Conservation (phyloP, 2,888 invertebrate genomes). For the Agrilus mali region DNA sequence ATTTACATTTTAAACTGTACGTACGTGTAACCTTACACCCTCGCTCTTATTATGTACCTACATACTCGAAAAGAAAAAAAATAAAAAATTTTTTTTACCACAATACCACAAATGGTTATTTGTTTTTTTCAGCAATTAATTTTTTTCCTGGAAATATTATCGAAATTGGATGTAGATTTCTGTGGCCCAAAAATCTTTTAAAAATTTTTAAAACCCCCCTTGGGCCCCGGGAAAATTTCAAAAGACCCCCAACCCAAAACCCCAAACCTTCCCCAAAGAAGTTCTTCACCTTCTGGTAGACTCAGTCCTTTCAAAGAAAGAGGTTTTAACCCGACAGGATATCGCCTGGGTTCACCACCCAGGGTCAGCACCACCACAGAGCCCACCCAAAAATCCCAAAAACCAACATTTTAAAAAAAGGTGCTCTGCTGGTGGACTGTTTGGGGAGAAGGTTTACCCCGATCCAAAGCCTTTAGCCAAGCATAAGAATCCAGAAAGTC, state of each 20-base stretch:
- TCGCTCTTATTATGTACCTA: too few relatives aligned
- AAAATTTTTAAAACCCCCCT: too few relatives aligned
- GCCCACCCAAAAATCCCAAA: slow-evolving; percentile 17
- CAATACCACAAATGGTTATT: too few relatives aligned
- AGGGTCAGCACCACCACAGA: slow-evolving; percentile 21
- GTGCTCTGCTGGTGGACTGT: slow-evolving; percentile 14
- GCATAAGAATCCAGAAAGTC: background rate
- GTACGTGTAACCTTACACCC: too few relatives aligned
- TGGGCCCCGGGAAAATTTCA: too few relatives aligned
- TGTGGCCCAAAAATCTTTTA: too few relatives aligned
- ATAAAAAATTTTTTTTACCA: too few relatives aligned
- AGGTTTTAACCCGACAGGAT: slow-evolving; percentile 32
- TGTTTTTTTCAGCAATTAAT: too few relatives aligned
- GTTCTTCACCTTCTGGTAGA: slow-evolving; percentile 28
- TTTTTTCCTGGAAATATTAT: too few relatives aligned
- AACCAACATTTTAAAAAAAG: slow-evolving; percentile 21
- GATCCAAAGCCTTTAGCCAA: slow-evolving; percentile 4
- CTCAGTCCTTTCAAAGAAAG: slow-evolving; percentile 33
- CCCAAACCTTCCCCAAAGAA: slow-evolving; percentile 24
- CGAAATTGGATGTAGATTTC: too few relatives aligned
- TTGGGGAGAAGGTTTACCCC: slow-evolving; percentile 24
- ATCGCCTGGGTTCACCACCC: slow-evolving; percentile 30
- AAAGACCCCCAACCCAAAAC: slow-evolving; percentile 22
- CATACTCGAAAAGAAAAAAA: too few relatives aligned
- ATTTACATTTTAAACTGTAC: too few relatives aligned